These are phyloP conservation scores for Neoarius graeffei DNA, from an alignment of 2,113 vertebrate genomes.

Conservation along the genomic window DNA sequence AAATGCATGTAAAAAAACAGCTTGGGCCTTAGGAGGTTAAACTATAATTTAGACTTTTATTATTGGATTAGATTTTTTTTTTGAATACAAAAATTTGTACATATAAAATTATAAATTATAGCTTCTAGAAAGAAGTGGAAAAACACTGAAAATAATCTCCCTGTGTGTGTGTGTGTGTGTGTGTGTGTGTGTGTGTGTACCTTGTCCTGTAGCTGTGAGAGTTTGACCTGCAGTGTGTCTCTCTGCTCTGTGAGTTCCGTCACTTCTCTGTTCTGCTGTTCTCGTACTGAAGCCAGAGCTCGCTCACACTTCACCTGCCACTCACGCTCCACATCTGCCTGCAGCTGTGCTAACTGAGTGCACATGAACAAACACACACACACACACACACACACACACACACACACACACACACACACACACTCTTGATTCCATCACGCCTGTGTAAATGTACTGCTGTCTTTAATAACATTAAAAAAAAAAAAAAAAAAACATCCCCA, in stretches of 20 bases:
- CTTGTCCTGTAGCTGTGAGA: conserved; percentile 66
- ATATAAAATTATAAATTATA: background rate
- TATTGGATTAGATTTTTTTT: background rate
- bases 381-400: conserved; percentile 24
- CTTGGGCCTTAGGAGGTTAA: too few species aligned
- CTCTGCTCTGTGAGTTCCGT: conserved; percentile 78
- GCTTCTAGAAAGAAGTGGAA: background rate
- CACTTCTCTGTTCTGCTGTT: conserved; percentile 75
- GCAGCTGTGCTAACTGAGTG: conserved; percentile 76
- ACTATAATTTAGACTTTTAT: too few species aligned
- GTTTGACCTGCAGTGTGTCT: conserved; percentile 73
- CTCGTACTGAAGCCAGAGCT: conserved; percentile 71
- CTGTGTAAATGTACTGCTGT: background rate
- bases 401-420: conserved; percentile 17
- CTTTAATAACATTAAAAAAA: background rate
- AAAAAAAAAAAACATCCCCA: too few species aligned
- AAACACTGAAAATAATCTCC: background rate
- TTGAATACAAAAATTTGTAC: too few species aligned
- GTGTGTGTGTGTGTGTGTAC: background rate
- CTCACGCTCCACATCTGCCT: conserved; percentile 83
- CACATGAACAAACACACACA: conserved; percentile 18
- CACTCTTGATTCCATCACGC: background rate
- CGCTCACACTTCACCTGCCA: conserved; percentile 81
- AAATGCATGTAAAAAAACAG: too few species aligned
- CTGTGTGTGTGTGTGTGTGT: background rate